Evolutionary conservation across 2,888 invertebrate species (phyloP).

Genomic region (Torymus auratus): DNA sequence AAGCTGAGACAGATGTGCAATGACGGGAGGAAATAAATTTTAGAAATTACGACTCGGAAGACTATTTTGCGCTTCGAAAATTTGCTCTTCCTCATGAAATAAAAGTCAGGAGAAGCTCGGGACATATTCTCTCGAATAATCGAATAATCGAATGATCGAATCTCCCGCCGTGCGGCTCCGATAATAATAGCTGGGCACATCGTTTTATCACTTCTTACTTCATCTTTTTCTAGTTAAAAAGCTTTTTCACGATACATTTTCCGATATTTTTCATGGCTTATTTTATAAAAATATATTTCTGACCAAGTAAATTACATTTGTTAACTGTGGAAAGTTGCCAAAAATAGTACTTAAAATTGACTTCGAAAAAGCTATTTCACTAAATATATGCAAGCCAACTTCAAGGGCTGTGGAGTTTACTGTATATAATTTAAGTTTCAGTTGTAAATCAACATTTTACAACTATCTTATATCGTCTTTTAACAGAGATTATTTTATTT

Average conservation of each 20-base stretch:
- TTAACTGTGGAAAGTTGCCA: no score
- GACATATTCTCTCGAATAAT: conserved; percentile 25
- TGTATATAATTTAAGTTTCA: no score
- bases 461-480: no score
- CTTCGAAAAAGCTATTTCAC: no score
- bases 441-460: no score
- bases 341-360: no score
- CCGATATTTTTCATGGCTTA: neutral
- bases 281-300: no score
- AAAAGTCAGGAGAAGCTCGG: neutral
- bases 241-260: neutral
- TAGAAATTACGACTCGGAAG: neutral
- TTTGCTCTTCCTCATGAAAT: neutral
- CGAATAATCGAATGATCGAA: conserved; percentile 27
- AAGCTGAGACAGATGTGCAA: no score
- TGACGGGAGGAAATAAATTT: neutral
- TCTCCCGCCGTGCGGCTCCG: conserved; percentile 4
- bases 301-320: no score
- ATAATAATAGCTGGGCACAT: conserved; percentile 28
- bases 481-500: no score
- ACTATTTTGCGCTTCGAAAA: neutral
- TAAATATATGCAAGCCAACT: no score
- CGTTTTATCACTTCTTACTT: conserved; percentile 19
- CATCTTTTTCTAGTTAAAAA: conserved; percentile 6
- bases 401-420: no score